phyloP scores from a whole-genome alignment of 2,888 invertebrate species.

The Conchocele bisecta region DNA sequence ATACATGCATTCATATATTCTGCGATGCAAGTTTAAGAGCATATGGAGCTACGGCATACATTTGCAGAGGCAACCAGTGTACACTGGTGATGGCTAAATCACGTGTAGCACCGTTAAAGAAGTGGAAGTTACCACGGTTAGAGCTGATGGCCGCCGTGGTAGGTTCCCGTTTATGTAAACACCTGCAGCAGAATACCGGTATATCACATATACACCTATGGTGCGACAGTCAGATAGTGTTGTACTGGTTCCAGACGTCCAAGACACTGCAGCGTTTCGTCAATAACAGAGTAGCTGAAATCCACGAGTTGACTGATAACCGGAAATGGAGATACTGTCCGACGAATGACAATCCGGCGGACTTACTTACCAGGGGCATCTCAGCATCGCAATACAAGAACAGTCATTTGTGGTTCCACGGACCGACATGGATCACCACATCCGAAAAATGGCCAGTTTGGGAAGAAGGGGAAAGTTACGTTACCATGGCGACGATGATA shows the following conservation, averaged over 20 bases:
- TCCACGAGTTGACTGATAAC: constrained; percentile 1
- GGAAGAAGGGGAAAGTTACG: too few species aligned
- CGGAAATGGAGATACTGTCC: constrained; percentile 30
- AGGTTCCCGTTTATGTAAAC: constrained; percentile 31
- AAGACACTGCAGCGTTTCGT: constrained; percentile 28
- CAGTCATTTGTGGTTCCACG: constrained; percentile 4
- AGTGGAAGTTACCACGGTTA: constrained; percentile 30
- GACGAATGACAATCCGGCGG: constrained; percentile 30
- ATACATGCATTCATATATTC: constrained; percentile 1
- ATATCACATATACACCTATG: too few species aligned
- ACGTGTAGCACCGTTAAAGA: constrained; percentile 38
- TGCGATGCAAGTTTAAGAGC: constrained; percentile 6
- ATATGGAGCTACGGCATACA: constrained; percentile 37
- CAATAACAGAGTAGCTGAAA: constrained; percentile 19
- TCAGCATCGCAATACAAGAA: neutral
- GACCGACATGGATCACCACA: constrained; percentile 20
- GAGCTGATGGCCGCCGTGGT: constrained; percentile 44
- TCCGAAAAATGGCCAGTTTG: too few species aligned
- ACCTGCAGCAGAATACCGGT: too few species aligned
- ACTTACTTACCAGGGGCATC: constrained; percentile 33
- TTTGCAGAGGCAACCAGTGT: constrained; percentile 5
- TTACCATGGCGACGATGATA: too few species aligned
- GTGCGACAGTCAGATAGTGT: constrained; percentile 34
- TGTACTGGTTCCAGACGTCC: constrained; percentile 21
- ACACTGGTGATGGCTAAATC: constrained; percentile 33